Conservation (phyloP, 2,888 invertebrate species). For the Heterodera filipjevi region DNA sequence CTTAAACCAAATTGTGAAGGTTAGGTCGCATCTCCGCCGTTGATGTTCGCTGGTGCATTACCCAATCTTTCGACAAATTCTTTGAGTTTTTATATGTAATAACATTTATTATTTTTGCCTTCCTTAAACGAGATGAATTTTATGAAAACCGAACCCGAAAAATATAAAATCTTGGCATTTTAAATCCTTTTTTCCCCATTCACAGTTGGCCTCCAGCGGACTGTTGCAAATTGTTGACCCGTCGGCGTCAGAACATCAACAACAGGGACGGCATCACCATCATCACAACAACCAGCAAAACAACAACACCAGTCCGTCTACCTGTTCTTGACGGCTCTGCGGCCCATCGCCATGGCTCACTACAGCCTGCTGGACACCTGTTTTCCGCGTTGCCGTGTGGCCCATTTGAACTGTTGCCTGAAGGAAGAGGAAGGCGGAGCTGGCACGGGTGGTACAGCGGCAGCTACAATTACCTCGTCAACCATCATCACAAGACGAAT, state of each 20-base stretch:
- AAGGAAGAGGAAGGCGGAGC: neutral
- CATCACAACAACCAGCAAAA: slow-evolving; percentile 75
- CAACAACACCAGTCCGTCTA: slow-evolving; percentile 92
- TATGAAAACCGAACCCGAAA: no score
- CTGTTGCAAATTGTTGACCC: slow-evolving; percentile 79
- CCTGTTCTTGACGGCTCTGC: slow-evolving; percentile 90
- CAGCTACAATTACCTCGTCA: neutral
- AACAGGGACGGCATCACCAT: slow-evolving; percentile 39
- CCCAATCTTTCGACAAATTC: slow-evolving; percentile 27
- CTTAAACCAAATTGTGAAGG: slow-evolving; percentile 20
- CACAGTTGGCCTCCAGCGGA: slow-evolving; percentile 88
- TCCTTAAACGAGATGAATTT: no score
- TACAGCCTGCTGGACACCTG: slow-evolving; percentile 87
- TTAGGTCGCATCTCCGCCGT: slow-evolving; percentile 30
- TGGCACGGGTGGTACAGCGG: neutral
- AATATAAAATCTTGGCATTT: no score
- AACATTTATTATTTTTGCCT: no score
- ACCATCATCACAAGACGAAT: neutral
- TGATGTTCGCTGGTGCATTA: slow-evolving; percentile 13
- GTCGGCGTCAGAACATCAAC: neutral
- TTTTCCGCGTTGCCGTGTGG: neutral
- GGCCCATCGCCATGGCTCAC: slow-evolving; percentile 94
- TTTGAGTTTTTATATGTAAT: no score
- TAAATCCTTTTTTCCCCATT: neutral
- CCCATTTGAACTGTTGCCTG: neutral